Conservation (phyloP, 2,797 vertebrate species). For the Halcyon badia region DNA sequence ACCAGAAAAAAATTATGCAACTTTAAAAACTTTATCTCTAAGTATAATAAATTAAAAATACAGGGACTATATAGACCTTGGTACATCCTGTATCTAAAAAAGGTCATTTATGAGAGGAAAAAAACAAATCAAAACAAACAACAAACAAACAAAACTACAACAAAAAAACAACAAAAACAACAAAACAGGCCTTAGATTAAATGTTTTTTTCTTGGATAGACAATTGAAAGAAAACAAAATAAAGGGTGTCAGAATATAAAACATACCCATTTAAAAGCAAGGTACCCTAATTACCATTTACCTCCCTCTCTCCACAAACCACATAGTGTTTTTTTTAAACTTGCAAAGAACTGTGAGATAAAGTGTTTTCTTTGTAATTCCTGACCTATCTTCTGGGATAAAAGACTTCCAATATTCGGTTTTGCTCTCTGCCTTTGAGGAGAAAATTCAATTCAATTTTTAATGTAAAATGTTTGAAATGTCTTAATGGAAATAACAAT, state of each 20-base stretch:
- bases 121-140: background rate
- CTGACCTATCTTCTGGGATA: background rate
- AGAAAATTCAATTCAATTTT: slow-evolving; percentile 39
- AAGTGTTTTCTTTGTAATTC: background rate
- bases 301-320: background rate
- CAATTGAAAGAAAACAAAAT: background rate
- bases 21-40: background rate
- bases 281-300: background rate
- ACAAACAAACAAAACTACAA: too few relatives aligned
- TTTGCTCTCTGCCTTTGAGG: background rate
- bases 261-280: background rate
- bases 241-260: background rate
- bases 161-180: too few relatives aligned
- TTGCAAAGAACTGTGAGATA: background rate
- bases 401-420: background rate
- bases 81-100: background rate
- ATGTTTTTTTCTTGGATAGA: background rate
- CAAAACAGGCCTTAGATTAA: background rate
- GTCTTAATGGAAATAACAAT: slow-evolving; percentile 24
- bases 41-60: background rate
- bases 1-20: background rate
- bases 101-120: background rate
- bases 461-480: slow-evolving; percentile 42
- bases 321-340: background rate
- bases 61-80: background rate